A percentile compares a stretch with the other conserved stretches of the same genome.
phyloP scores from a whole-genome alignment of 2,888 invertebrate genomes.

The Drosophila mimica region DNA sequence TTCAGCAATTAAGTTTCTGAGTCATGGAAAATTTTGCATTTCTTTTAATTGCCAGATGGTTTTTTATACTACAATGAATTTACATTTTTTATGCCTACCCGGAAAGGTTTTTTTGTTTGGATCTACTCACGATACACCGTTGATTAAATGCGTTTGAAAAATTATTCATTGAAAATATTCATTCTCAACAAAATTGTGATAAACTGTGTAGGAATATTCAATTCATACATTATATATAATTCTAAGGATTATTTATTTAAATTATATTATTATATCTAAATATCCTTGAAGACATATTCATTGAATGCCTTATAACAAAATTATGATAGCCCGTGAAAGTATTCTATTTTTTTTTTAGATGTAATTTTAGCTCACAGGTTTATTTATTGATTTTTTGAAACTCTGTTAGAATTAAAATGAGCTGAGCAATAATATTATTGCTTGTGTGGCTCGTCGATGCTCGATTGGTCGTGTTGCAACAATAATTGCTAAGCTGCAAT shows the following conservation, averaged over 20 bases:
- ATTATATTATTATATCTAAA: background rate
- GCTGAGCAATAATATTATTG: slow-evolving; percentile 48
- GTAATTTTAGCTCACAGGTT: background rate
- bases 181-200: background rate
- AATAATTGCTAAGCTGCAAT: slow-evolving; percentile 73
- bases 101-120: background rate
- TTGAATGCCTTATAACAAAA: background rate
- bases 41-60: slow-evolving; percentile 34
- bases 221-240: background rate
- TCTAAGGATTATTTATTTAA: background rate
- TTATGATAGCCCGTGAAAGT: background rate
- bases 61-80: background rate
- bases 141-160: background rate
- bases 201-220: background rate
- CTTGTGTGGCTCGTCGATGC: slow-evolving; percentile 32
- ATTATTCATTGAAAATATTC: background rate
- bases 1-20: background rate
- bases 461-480: slow-evolving; percentile 65
- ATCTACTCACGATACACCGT: background rate
- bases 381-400: background rate
- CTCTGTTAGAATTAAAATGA: slow-evolving; percentile 29
- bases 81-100: background rate
- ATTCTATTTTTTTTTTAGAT: background rate
- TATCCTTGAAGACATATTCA: background rate
- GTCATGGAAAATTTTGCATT: slow-evolving; percentile 17